Evolutionary conservation across 2,888 invertebrate genomes (phyloP).

Genomic region (Ferdinandea cuprea): DNA sequence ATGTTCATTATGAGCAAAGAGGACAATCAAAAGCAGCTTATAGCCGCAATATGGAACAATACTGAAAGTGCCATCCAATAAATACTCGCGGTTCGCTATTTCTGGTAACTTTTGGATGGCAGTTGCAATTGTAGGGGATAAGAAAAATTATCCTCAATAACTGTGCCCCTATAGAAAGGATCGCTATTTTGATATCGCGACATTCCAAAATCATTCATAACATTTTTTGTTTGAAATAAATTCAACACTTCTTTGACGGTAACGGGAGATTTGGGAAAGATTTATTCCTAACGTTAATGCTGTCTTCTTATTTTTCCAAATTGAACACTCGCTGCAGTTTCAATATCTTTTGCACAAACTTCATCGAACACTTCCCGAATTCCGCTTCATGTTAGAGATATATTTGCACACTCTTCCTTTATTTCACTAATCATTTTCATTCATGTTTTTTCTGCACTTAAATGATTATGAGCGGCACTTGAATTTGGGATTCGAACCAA

Average conservation of each 20-base stretch:
- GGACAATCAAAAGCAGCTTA: conserved; percentile 11
- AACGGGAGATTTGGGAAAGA: neutral
- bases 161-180: neutral
- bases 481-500: conserved; percentile 1
- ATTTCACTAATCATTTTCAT: conserved; percentile 15
- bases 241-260: neutral
- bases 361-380: conserved; percentile 4
- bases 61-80: conserved; percentile 28
- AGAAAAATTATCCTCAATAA: conserved; percentile 4
- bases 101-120: conserved; percentile 7
- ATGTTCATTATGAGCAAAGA: conserved; percentile 7
- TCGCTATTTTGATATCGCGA: neutral
- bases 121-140: conserved; percentile 26
- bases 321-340: neutral
- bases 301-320: neutral
- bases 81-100: neutral
- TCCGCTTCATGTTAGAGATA: neutral
- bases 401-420: conserved; percentile 8
- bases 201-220: conserved; percentile 4
- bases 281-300: neutral
- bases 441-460: neutral
- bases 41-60: conserved; percentile 20
- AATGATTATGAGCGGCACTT: conserved; percentile 4
- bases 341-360: neutral
- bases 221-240: neutral